Percentiles rank a stretch among this genome's conserved stretches.
Evolutionary conservation across 2,113 vertebrate species (phyloP).

Genomic region (Indicator indicator): DNA sequence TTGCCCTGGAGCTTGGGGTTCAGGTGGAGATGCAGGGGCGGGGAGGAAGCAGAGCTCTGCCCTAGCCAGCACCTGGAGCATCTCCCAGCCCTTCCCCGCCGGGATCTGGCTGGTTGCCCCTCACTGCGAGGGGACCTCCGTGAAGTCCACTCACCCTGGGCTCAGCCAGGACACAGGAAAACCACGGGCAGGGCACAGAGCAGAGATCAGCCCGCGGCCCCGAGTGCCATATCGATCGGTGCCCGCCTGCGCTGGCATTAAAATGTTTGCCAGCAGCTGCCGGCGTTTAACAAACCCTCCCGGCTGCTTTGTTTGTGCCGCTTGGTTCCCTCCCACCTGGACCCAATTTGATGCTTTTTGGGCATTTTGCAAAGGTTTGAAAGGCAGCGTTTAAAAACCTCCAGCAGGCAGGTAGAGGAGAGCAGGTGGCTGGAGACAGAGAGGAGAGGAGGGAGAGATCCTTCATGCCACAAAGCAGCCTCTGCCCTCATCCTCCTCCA

Average conservation of each 20-base stretch:
- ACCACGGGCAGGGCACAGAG: background rate
- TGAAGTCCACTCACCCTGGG: background rate
- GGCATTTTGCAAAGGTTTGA: background rate
- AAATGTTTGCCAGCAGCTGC: background rate
- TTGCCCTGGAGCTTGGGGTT: accelerated
- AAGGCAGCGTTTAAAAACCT: background rate
- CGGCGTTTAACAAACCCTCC: background rate
- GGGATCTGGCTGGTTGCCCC: accelerated
- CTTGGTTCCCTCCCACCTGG: background rate
- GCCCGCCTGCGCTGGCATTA: background rate
- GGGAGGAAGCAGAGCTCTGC: background rate
- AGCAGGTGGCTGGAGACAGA: background rate
- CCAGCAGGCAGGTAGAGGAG: background rate
- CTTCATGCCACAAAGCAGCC: background rate
- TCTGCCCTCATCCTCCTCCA: background rate
- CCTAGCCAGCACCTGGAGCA: accelerated
- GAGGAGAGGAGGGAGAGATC: background rate
- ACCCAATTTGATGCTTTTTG: background rate
- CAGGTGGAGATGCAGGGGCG: background rate
- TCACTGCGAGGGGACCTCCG: too few relatives aligned
- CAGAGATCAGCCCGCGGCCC: accelerated
- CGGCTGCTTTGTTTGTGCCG: background rate
- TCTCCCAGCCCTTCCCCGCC: background rate
- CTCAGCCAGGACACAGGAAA: background rate
- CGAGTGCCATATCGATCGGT: accelerated